These are phyloP conservation scores for Anableps anableps DNA, from an alignment of 2,797 vertebrate species.

Conservation along the genomic window DNA sequence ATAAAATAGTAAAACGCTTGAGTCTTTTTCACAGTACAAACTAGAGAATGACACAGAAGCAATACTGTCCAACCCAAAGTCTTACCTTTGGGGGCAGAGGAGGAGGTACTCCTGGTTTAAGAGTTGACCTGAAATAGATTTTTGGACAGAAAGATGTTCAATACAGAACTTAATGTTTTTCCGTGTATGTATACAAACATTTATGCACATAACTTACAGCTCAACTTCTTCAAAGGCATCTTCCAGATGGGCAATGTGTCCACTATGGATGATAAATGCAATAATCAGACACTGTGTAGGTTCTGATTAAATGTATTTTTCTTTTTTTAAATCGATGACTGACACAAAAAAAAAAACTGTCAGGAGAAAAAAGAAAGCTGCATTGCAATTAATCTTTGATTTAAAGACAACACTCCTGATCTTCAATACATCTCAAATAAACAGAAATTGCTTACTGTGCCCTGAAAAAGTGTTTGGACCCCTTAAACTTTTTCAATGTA, in stretches of 20 bases:
- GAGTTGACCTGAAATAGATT: constrained; percentile 85
- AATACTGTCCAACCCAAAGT: too few species aligned
- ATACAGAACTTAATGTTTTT: background rate
- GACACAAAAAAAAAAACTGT: background rate
- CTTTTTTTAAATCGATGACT: constrained; percentile 19
- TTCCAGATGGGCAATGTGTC: constrained; percentile 79
- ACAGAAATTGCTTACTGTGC: background rate
- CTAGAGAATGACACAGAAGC: too few species aligned
- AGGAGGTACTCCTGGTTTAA: constrained; percentile 89
- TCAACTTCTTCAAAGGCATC: constrained; percentile 81
- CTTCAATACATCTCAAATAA: background rate
- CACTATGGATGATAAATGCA: constrained; percentile 65
- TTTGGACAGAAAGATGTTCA: constrained; percentile 5
- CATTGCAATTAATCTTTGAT: background rate
- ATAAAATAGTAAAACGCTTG: background rate
- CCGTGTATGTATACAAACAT: background rate
- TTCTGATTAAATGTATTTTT: constrained; percentile 13
- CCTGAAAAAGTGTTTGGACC: background rate
- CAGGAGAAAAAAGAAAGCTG: background rate
- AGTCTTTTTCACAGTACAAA: background rate
- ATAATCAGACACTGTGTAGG: constrained; percentile 17
- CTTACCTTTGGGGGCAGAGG: constrained; percentile 95
- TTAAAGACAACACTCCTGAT: background rate
- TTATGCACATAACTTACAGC: constrained; percentile 72
- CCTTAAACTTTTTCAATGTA: background rate